phyloP scores from a whole-genome alignment of 2,797 vertebrate genomes.

The Threskiornis aethiopicus region DNA sequence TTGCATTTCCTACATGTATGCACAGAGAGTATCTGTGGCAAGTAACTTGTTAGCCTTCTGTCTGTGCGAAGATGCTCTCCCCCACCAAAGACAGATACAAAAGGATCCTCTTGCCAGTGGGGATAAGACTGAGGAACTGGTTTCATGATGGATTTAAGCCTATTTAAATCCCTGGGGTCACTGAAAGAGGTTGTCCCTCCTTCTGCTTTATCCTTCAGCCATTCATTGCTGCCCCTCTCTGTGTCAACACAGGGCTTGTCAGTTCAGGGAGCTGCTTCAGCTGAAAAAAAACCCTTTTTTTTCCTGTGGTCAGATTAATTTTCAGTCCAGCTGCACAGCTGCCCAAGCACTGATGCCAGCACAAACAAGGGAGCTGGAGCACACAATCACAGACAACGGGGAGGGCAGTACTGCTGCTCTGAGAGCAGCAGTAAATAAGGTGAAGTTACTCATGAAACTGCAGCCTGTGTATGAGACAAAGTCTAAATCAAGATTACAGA shows the following conservation, averaged over 20 bases:
- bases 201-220: slow-evolving; percentile 1
- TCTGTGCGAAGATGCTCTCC: background rate
- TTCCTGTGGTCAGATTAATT: slow-evolving; percentile 33
- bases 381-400: background rate
- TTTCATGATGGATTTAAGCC: slow-evolving; percentile 39
- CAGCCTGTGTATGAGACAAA: background rate
- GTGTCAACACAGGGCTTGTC: background rate
- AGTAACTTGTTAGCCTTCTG: background rate
- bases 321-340: slow-evolving; percentile 49
- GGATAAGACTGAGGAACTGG: slow-evolving; percentile 22
- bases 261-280: slow-evolving; percentile 34
- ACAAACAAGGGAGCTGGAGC: slow-evolving; percentile 34
- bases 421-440: slow-evolving; percentile 4
- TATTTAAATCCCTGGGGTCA: slow-evolving; percentile 32
- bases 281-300: background rate
- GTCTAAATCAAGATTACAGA: background rate
- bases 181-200: background rate
- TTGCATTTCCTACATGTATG: background rate
- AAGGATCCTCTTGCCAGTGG: background rate
- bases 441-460: background rate
- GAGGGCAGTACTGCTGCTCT: slow-evolving; percentile 19
- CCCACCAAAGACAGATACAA: background rate
- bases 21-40: background rate
- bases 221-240: slow-evolving; percentile 9
- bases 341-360: slow-evolving; percentile 26